A percentile compares a stretch with the other conserved stretches of the same genome.
Evolutionary conservation across 2,113 vertebrate genomes (phyloP).

Genomic region (Quiscalus mexicanus): DNA sequence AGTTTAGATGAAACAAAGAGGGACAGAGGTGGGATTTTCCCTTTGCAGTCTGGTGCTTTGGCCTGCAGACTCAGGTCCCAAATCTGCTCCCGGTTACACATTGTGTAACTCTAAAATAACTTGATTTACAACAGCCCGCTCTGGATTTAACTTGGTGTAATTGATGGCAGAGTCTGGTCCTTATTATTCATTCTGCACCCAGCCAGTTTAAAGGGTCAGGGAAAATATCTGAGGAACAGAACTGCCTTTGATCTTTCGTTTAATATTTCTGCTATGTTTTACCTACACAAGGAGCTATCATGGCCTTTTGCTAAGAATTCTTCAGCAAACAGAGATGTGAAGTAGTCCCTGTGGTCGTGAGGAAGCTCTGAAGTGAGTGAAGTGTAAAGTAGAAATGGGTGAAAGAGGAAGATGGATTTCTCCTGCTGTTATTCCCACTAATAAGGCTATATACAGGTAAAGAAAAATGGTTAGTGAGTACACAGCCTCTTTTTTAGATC

Average conservation of each 20-base stretch:
- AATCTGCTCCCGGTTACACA: neutral
- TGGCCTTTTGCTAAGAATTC: neutral
- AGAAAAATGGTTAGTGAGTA: neutral
- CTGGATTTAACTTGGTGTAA: neutral
- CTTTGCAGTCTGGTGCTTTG: neutral
- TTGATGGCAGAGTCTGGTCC: conserved; percentile 47
- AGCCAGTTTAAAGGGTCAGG: conserved; percentile 46
- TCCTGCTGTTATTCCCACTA: neutral
- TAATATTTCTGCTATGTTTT: conserved; percentile 43
- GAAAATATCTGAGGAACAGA: conserved; percentile 50
- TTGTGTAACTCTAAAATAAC: neutral
- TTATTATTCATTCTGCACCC: conserved; percentile 50
- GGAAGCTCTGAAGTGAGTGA: neutral
- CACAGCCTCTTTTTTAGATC: rapidly evolving
- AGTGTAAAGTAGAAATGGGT: neutral
- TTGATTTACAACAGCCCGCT: conserved; percentile 24
- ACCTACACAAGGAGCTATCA: neutral
- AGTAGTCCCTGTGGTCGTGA: neutral
- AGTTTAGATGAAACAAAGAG: neutral
- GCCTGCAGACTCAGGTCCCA: neutral
- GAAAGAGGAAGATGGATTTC: neutral
- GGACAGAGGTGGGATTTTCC: neutral
- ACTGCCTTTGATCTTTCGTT: conserved; percentile 55
- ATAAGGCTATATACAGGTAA: neutral
- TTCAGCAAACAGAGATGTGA: neutral